Base-by-base conservation (phyloP, 2,113 vertebrate species). In the Eulemur rufifrons region DNA sequence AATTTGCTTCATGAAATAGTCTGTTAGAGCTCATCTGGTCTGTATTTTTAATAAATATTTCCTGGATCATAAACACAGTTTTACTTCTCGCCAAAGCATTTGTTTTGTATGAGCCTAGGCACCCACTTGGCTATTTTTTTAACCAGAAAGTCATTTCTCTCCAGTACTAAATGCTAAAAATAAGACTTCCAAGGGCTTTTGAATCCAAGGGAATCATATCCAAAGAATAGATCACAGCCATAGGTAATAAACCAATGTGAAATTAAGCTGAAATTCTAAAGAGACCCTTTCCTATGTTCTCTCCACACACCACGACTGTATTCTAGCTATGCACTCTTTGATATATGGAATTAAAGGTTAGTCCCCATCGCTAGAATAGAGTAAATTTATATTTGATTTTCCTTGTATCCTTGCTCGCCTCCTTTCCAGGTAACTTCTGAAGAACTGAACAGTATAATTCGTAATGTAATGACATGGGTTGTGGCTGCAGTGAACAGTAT, bases 401-500 rank as follows among this genome's bases (percentile, higher is more conserved):
- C 87, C 52, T 85, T 94, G 47, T 61, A 42, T 27, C 2, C 4
- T 11, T 23, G 39, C 32, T 94, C 32, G 20, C 50, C 66, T 52
- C 47, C 8, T 18, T 91, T 92, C 86, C 87, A 97, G 91, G 86
- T 87, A 94, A 86, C 96, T 86, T 90, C 74, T 90, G 94, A 85
- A 37, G 3, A 95, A 74, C 42, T 95, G 47, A 81, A 93, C 25
- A 85, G 18, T 69, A 95, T 54, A 69, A 34, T 27, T 73, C 14
- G 93, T 45, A 84, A 74, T 0, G 13, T 61, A 25, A 42, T 47
- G 42, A 34, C 45, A 34, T 34, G 13, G 42, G 8, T 71, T 1
- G 39, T 52, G 20, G 94, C 69, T 29, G 5, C 12, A 37, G 74
- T 21, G 6, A 37, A 66, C 10, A 69, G 50, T 54, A 20, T 68